These are phyloP conservation scores for Pyrocoelia pectoralis DNA, from an alignment of 2,888 invertebrate genomes.

Conservation along the genomic window DNA sequence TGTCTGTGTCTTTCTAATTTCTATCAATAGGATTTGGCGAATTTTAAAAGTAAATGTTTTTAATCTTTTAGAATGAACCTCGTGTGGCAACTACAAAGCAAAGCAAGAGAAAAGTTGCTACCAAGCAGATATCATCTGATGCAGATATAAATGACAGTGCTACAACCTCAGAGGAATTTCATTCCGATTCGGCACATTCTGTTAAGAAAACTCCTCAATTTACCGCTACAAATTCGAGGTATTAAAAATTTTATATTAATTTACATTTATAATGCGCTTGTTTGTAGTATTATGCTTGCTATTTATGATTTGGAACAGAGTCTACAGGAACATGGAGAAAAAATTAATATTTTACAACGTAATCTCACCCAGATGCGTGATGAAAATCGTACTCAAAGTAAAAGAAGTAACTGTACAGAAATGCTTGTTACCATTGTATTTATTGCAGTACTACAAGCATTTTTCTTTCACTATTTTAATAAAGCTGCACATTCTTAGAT, in stretches of 20 bases:
- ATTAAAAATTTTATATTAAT: constrained; percentile 22
- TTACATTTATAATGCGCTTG: constrained; percentile 9
- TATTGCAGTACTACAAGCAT: constrained; percentile 48
- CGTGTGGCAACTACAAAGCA: constrained; percentile 63
- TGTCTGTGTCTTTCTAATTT: no score
- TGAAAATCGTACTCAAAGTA: constrained; percentile 18
- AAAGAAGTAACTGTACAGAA: constrained; percentile 35
- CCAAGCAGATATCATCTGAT: constrained; percentile 63
- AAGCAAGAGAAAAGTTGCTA: constrained; percentile 62
- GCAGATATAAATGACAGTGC: constrained; percentile 61
- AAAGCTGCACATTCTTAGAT: no score
- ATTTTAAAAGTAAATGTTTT: no score
- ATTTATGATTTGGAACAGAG: constrained; percentile 52
- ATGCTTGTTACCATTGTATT: constrained; percentile 47
- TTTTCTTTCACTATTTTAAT: constrained; percentile 56
- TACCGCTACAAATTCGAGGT: constrained; percentile 50
- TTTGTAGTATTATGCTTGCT: constrained; percentile 51
- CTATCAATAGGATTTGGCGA: no score
- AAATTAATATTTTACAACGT: constrained; percentile 50
- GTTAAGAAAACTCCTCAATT: constrained; percentile 49
- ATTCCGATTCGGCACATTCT: constrained; percentile 56
- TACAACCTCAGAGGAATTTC: constrained; percentile 56
- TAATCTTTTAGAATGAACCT: constrained; percentile 59
- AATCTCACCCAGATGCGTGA: constrained; percentile 49
- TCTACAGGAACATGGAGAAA: constrained; percentile 51